Conservation (phyloP, 2,797 vertebrate genomes). For the Ammospiza maritima region DNA sequence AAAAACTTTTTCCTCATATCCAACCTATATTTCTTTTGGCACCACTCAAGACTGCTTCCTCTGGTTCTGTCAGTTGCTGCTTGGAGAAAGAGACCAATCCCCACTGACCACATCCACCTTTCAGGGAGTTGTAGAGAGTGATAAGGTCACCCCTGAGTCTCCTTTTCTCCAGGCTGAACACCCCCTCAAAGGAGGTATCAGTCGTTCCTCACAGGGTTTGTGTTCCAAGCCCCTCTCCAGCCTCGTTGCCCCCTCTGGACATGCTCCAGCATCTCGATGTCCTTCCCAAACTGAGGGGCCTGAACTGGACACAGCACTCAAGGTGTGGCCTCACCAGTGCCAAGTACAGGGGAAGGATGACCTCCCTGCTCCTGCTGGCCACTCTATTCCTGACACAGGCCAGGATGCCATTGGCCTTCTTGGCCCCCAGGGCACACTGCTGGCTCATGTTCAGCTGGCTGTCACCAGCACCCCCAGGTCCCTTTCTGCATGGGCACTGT, state of each 20-base stretch:
- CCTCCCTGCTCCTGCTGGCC: not conserved
- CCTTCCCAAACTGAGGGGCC: not conserved
- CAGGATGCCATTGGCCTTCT: not conserved
- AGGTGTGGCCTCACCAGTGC: not conserved
- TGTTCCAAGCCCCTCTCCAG: not conserved
- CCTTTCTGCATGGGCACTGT: not conserved
- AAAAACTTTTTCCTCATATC: not conserved
- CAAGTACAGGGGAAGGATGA: not conserved
- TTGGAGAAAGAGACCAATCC: not conserved
- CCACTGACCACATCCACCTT: not conserved
- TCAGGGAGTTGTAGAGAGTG: not conserved
- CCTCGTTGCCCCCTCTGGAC: not conserved
- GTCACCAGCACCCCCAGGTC: not conserved
- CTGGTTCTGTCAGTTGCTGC: not conserved
- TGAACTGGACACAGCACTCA: not conserved
- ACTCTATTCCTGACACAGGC: not conserved
- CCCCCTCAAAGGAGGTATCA: not conserved
- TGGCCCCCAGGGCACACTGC: not conserved
- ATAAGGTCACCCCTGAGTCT: not conserved
- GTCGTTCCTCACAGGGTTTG: fast-evolving
- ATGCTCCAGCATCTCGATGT: fast-evolving
- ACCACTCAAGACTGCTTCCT: not conserved
- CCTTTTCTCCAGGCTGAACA: not conserved
- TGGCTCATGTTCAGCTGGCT: not conserved
- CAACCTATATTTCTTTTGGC: not conserved